These are phyloP conservation scores for Poecilus cupreus DNA, from an alignment of 2,888 invertebrate species.

Conservation along the genomic window DNA sequence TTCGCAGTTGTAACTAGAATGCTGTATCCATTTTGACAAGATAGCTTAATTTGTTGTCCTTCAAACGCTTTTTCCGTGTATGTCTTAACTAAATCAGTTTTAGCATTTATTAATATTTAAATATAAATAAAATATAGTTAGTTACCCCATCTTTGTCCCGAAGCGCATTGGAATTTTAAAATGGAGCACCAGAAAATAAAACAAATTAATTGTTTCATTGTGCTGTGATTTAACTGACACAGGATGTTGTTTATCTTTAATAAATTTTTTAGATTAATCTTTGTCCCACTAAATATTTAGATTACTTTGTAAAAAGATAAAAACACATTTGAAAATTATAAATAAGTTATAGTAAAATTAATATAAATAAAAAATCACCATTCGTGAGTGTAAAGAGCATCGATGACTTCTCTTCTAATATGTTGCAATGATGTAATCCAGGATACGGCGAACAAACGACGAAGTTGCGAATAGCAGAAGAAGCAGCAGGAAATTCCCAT, in stretches of 20 bases:
- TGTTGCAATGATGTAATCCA: constrained; percentile 29
- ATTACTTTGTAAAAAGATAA: too few species aligned
- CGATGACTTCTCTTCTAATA: not conserved
- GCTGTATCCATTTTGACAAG: not conserved
- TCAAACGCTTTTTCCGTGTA: not conserved
- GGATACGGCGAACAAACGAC: not conserved
- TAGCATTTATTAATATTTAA: too few species aligned
- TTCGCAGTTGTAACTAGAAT: constrained; percentile 6
- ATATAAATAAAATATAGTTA: too few species aligned
- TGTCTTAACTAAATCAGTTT: not conserved
- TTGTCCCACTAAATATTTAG: too few species aligned
- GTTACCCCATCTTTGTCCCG: too few species aligned
- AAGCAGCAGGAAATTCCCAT: constrained; percentile 6
- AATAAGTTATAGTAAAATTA: not conserved
- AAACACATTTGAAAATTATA: not conserved
- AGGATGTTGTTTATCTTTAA: too few species aligned
- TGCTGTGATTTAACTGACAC: too few species aligned
- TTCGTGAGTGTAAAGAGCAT: not conserved
- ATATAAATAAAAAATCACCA: not conserved
- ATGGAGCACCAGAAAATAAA: too few species aligned
- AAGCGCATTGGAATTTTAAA: too few species aligned
- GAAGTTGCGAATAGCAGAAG: not conserved
- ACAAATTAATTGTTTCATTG: too few species aligned
- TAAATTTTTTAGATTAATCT: too few species aligned
- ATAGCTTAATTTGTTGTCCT: not conserved